Evolutionary conservation across 2,113 vertebrate species (phyloP), one percentile per base, ranked within the genome.

Genomic region (Nothobranchius kuhntae): DNA sequence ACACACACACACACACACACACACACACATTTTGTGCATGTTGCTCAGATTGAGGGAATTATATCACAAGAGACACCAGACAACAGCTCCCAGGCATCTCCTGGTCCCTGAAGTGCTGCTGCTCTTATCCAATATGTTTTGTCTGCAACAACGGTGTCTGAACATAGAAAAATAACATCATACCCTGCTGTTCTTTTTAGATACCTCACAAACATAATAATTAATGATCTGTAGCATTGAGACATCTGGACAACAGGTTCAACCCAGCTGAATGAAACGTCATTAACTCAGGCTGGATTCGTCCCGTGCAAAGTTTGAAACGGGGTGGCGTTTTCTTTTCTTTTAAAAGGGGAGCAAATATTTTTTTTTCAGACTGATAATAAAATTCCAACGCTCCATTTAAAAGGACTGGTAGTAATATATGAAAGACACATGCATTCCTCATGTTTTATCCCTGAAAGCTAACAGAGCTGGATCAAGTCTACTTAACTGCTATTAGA

Each of bases 41-140:
- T 68, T 44, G 64, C 68, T 69, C 75, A 64, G 51, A 82, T 26
- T 65, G 59, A 68, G 71, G 76, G 80, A 83, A 85, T 76, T 81
- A 74, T 75, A 83, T 70, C 68, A 65, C 62, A 40, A 81, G 81
- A 87, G 86, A 86, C 61, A 51, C 30, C 65, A 88, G 71, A 78
- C 86, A 83, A 85, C 84, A 85, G 85, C 89, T 90, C 85, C 75
- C 61, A 82, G 89, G 87, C 85, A 89, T 89, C 82, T 86, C 77
- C 63, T 36, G 79, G 87, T 84, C 85, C 89, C 82, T 61, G 61
- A 87, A 76, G 84, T 81, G 83, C 73, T 76, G 82, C 83, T 73
- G 79, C 83, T 86, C 80, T 86, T 85, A 86, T 87, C 85, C 86
- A 86, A 87, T 91, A 84, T 92, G 89, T 91, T 92, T 82, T 84